Conservation (phyloP, 2,888 invertebrate species). For the Troilus luridus region DNA sequence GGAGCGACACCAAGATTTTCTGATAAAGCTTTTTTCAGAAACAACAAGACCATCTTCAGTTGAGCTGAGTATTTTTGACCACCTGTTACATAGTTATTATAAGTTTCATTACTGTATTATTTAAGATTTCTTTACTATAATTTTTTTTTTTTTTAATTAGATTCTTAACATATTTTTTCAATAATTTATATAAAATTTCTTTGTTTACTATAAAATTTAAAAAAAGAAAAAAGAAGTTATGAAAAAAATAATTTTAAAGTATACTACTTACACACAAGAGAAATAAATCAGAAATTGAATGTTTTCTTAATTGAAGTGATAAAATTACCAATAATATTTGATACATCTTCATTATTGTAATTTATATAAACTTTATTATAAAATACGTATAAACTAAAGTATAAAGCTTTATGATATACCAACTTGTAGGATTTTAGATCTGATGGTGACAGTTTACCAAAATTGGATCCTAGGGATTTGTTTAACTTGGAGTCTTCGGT, state of each 20-base stretch:
- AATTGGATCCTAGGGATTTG: background rate
- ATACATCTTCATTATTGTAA: background rate
- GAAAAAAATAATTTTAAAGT: background rate
- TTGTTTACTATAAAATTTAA: background rate
- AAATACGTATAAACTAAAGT: background rate
- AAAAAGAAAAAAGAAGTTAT: background rate
- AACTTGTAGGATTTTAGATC: slow-evolving; percentile 17
- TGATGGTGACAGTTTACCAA: background rate
- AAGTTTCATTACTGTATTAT: background rate
- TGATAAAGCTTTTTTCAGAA: slow-evolving; percentile 24
- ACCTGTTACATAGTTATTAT: background rate
- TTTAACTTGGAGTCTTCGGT: background rate
- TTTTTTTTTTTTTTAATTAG: background rate
- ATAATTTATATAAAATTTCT: too few species aligned
- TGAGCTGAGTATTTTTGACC: slow-evolving; percentile 42
- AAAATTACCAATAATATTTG: background rate
- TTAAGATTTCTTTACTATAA: background rate
- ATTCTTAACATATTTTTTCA: background rate
- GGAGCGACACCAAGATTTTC: slow-evolving; percentile 16
- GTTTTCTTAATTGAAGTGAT: background rate
- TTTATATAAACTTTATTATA: background rate
- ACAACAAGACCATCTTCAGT: slow-evolving; percentile 19
- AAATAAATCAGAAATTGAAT: background rate
- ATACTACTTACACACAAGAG: background rate
- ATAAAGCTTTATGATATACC: background rate